These are phyloP conservation scores for Notechis scutatus DNA, from an alignment of 2,113 vertebrate species.

Conservation along the genomic window DNA sequence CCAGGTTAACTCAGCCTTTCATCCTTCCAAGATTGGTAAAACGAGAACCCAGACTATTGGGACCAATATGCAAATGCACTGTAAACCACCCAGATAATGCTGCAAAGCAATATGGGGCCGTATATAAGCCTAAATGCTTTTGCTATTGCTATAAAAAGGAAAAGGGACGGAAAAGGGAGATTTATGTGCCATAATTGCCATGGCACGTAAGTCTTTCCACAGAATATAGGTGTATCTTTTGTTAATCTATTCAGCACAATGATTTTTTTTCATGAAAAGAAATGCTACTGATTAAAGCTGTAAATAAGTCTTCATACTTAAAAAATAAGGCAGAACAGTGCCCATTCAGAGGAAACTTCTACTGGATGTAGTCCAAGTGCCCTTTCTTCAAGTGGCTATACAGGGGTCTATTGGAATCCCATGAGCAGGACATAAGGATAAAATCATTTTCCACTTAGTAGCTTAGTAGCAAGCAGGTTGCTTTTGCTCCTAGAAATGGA, in stretches of 20 bases:
- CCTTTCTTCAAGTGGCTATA: background rate
- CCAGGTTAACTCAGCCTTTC: too few species aligned
- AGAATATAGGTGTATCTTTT: background rate
- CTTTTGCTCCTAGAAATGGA: background rate
- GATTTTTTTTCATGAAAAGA: background rate
- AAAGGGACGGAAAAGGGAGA: background rate
- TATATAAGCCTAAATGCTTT: too few species aligned
- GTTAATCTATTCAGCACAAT: background rate
- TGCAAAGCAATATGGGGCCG: too few species aligned
- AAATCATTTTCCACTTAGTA: background rate
- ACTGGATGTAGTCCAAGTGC: background rate
- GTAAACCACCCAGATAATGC: too few species aligned
- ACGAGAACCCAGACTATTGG: too few species aligned
- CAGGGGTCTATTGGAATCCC: background rate
- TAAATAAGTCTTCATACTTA: background rate
- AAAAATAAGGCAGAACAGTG: background rate
- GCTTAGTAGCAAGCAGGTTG: background rate
- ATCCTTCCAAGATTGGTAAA: too few species aligned
- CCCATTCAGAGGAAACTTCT: background rate
- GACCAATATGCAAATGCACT: too few species aligned
- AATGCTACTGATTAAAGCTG: background rate
- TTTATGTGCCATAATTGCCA: background rate
- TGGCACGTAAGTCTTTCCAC: background rate
- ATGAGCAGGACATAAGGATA: background rate
- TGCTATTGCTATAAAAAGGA: background rate